These are phyloP conservation scores for Pogoniulus pusillus DNA, from an alignment of 2,797 vertebrate species.

Conservation along the genomic window DNA sequence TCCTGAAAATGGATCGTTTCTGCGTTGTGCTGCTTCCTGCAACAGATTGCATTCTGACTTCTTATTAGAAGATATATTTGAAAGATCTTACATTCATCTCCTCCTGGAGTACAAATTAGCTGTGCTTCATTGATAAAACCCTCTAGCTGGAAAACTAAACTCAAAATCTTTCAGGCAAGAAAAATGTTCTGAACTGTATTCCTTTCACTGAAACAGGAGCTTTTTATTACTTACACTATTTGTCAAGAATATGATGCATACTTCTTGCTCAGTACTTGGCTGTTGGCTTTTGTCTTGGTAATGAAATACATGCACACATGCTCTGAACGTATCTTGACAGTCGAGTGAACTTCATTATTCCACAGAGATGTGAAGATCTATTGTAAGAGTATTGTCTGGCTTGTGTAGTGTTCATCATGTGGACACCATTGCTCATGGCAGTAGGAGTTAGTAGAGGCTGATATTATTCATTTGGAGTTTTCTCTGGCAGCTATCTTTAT, in stretches of 20 bases:
- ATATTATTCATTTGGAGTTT: not conserved
- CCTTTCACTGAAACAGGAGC: not conserved
- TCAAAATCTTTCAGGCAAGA: not conserved
- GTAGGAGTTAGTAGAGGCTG: not conserved
- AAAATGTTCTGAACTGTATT: not conserved
- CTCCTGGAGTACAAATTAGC: constrained; percentile 40
- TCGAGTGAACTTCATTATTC: constrained; percentile 27
- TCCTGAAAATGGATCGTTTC: constrained; percentile 54
- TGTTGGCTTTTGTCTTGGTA: constrained; percentile 34
- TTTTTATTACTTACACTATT: constrained; percentile 9
- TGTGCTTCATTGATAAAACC: not conserved
- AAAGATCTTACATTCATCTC: constrained; percentile 63
- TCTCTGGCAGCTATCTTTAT: not conserved
- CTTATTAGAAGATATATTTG: constrained; percentile 66
- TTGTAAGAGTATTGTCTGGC: not conserved
- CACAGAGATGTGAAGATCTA: not conserved
- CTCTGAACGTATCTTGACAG: not conserved
- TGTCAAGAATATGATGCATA: not conserved
- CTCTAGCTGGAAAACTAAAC: not conserved
- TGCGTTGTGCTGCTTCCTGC: constrained; percentile 47
- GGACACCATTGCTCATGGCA: constrained; percentile 9
- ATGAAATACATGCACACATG: not conserved
- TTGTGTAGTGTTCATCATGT: not conserved
- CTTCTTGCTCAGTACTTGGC: not conserved
- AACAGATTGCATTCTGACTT: constrained; percentile 57